Evolutionary conservation across 2,797 vertebrate species (phyloP).

Genomic region (Natrix natrix): DNA sequence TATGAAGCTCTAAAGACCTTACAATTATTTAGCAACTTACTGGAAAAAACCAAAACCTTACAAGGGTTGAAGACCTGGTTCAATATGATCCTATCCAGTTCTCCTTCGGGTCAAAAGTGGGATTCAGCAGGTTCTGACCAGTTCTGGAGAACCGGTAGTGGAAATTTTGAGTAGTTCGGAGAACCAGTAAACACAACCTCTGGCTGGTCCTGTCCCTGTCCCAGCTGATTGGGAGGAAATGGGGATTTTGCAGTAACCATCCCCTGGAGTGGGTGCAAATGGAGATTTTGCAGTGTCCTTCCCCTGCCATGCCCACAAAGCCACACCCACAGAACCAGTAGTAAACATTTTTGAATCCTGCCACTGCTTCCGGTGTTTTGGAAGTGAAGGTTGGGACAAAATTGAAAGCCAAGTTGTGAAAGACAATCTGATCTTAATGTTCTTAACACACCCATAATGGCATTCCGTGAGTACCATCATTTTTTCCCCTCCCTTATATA

Average conservation of each 20-base stretch:
- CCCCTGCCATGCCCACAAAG: too few species aligned
- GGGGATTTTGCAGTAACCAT: too few species aligned
- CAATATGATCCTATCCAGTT: background rate
- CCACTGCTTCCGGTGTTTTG: background rate
- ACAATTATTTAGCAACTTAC: background rate
- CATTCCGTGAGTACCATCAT: background rate
- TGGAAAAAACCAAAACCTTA: background rate
- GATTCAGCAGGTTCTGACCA: too few species aligned
- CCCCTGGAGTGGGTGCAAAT: too few species aligned
- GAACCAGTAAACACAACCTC: too few species aligned
- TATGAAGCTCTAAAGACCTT: background rate
- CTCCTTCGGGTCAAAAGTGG: background rate
- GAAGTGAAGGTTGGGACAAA: background rate
- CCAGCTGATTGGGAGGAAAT: too few species aligned
- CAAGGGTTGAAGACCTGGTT: background rate
- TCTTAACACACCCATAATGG: background rate
- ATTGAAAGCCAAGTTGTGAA: background rate
- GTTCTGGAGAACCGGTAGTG: too few species aligned
- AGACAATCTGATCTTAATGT: background rate
- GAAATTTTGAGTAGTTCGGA: too few species aligned
- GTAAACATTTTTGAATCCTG: too few species aligned
- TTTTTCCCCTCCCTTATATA: background rate
- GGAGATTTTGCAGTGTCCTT: too few species aligned
- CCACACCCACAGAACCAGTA: too few species aligned
- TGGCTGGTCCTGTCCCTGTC: too few species aligned